Evolutionary conservation across 2,113 vertebrate species (phyloP).

Genomic region (Ictalurus punctatus): DNA sequence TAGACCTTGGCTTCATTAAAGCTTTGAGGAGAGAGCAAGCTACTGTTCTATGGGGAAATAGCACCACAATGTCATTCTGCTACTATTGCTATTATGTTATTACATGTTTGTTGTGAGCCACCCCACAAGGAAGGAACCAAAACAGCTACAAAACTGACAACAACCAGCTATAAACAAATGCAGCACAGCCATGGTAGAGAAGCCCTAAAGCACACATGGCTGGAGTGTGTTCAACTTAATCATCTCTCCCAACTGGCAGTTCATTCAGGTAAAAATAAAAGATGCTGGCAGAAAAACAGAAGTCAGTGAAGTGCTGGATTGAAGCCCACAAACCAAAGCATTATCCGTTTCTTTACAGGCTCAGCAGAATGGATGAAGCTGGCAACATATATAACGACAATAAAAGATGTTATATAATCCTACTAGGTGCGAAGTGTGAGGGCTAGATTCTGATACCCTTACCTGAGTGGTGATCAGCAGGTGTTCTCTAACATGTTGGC

Average conservation of each 20-base stretch:
- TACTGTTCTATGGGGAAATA: background rate
- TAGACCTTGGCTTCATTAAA: background rate
- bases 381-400: background rate
- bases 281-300: background rate
- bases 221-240: background rate
- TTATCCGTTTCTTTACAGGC: background rate
- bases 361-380: background rate
- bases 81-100: background rate
- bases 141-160: background rate
- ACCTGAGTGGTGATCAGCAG: background rate
- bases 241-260: background rate
- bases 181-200: background rate
- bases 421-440: background rate
- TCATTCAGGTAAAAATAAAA: background rate
- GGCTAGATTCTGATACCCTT: background rate
- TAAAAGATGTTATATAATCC: background rate
- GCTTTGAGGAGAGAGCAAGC: background rate
- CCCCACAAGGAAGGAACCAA: background rate
- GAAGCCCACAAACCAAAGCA: background rate
- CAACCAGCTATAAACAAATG: background rate
- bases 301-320: background rate
- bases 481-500: background rate
- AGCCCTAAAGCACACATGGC: background rate
- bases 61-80: background rate
- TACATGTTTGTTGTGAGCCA: background rate